Conservation (phyloP, 2,113 vertebrate species). For the Erythrocercus mccallii region DNA sequence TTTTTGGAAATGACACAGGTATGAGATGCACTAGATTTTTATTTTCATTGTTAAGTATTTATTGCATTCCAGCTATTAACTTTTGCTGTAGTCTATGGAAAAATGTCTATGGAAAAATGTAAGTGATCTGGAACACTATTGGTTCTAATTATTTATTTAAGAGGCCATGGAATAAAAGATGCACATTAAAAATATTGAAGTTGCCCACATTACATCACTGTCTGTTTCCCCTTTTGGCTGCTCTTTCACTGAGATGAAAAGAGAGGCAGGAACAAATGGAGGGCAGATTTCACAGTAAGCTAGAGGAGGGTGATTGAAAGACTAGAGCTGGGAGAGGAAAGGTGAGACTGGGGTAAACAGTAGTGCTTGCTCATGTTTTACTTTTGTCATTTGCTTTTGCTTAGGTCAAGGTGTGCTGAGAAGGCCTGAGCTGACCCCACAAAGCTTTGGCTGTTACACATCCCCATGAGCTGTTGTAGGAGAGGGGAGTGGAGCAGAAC, state of each 20-base stretch:
- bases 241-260: background rate
- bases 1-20: background rate
- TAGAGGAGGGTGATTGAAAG: background rate
- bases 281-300: background rate
- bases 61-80: background rate
- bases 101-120: background rate
- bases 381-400: background rate
- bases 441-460: background rate
- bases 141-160: background rate
- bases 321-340: background rate
- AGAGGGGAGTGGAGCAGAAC: background rate
- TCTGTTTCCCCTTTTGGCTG: background rate
- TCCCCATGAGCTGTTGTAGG: fast-evolving
- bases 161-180: background rate
- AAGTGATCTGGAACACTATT: background rate
- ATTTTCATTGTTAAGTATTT: background rate
- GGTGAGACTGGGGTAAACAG: background rate
- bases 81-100: background rate
- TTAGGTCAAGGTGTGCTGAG: background rate
- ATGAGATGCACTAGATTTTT: background rate
- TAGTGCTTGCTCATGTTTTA: background rate
- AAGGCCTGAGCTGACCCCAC: background rate
- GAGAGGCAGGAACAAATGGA: background rate
- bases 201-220: background rate
- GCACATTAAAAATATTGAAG: background rate